Percentiles rank a stretch among this genome's conserved stretches.
These are phyloP conservation scores for Galagoides demidoff DNA, from an alignment of 2,797 vertebrate species.

Conservation along the genomic window DNA sequence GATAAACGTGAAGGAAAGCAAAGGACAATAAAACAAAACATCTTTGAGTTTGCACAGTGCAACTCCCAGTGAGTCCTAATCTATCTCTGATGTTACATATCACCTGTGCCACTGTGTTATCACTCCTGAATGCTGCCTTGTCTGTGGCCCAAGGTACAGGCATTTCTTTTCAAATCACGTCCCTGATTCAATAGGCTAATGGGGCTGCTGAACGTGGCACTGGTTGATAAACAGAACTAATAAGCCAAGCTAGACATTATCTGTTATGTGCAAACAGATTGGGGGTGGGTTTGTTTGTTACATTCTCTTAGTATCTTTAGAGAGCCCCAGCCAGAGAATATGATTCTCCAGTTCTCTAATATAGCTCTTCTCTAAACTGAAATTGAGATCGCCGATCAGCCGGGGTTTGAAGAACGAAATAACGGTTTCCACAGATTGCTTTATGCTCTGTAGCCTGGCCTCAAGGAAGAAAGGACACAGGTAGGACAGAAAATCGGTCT, in stretches of 20 bases:
- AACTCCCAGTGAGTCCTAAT: neutral
- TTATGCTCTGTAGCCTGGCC: neutral
- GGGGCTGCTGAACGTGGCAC: neutral
- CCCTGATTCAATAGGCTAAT: conserved; percentile 6
- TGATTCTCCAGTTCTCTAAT: neutral
- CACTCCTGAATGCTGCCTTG: neutral
- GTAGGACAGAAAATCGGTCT: neutral
- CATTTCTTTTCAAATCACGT: neutral
- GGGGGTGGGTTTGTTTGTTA: neutral
- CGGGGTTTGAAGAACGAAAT: neutral
- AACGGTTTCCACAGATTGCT: neutral
- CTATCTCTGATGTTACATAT: neutral
- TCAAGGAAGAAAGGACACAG: neutral
- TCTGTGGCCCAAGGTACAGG: neutral
- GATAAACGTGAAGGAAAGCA: conserved; percentile 29
- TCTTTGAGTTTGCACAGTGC: neutral
- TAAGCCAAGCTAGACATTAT: conserved; percentile 47
- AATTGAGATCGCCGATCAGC: neutral
- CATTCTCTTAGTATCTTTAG: conserved; percentile 20
- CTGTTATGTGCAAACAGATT: conserved; percentile 32
- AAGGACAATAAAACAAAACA: conserved; percentile 15
- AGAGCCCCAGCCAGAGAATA: neutral
- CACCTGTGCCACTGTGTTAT: neutral
- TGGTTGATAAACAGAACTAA: conserved; percentile 60
- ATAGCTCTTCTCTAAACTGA: conserved; percentile 13